Percentiles rank a stretch among this genome's conserved stretches.
Conservation (phyloP, 2,888 invertebrate genomes). For the Nephrotoma guestfalica region DNA sequence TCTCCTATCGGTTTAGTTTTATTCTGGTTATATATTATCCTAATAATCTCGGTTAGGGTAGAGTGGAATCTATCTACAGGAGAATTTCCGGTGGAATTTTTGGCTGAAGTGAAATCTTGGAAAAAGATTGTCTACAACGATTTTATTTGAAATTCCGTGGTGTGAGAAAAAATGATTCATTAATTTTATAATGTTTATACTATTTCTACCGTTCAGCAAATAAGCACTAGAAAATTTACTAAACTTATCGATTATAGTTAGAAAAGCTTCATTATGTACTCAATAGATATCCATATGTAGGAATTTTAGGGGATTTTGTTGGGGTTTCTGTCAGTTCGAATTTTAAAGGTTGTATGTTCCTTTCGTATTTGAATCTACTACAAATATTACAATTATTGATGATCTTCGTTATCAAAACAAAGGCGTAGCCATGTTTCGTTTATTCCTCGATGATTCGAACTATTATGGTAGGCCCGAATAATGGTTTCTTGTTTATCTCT, state of each 20-base stretch:
- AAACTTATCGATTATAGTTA: no score
- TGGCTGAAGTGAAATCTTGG: no score
- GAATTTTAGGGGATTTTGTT: constrained; percentile 10
- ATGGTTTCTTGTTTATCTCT: constrained; percentile 13
- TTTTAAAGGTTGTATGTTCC: constrained; percentile 12
- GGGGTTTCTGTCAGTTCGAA: constrained; percentile 11
- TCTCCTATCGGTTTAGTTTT: no score
- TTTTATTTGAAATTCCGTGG: no score
- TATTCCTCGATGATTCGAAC: constrained; percentile 13
- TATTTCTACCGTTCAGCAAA: neutral
- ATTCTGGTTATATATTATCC: no score
- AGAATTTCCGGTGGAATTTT: no score
- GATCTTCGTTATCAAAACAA: constrained; percentile 13
- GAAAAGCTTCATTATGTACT: neutral
- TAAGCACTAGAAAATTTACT: neutral
- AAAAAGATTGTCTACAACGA: no score
- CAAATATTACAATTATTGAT: constrained; percentile 13
- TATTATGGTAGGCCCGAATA: constrained; percentile 12
- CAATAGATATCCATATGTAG: constrained; percentile 13
- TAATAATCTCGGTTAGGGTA: no score
- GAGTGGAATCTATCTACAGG: no score
- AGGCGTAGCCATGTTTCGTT: constrained; percentile 13
- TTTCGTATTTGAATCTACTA: constrained; percentile 9
- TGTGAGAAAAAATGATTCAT: neutral
- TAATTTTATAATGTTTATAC: neutral